phyloP scores from a whole-genome alignment of 2,888 invertebrate species.

The Cyrtodaria siliqua region DNA sequence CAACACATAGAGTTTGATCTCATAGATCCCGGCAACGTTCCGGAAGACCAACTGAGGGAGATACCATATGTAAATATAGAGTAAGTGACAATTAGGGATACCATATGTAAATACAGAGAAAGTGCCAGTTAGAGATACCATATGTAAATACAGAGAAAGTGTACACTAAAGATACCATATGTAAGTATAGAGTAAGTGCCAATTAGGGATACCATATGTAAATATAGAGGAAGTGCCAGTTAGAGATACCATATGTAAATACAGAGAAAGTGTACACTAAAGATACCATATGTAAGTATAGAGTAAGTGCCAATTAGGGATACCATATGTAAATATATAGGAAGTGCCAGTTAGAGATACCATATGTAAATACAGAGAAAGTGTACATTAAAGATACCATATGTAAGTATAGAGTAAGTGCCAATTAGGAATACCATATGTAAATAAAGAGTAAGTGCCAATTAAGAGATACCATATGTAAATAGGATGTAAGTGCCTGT shows the following conservation, averaged over 20 bases:
- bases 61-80: slow-evolving; percentile 83
- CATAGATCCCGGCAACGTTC: slow-evolving; percentile 79
- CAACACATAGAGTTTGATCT: slow-evolving; percentile 83
- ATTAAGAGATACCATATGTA: too few relatives aligned
- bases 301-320: slow-evolving; percentile 78
- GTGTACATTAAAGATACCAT: slow-evolving; percentile 77
- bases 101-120: neutral
- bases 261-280: slow-evolving; percentile 22
- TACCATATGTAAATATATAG: neutral
- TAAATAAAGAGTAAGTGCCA: too few relatives aligned
- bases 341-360: neutral
- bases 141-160: too few relatives aligned
- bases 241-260: too few relatives aligned
- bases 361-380: too few relatives aligned
- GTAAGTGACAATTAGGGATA: slow-evolving; percentile 73
- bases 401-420: slow-evolving; percentile 78
- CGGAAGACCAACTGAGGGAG: slow-evolving; percentile 81
- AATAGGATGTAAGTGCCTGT: too few relatives aligned
- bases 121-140: neutral
- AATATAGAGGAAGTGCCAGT: neutral
- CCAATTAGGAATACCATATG: too few relatives aligned
- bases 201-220: neutral
- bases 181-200: slow-evolving; percentile 83
- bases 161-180: slow-evolving; percentile 78
- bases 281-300: slow-evolving; percentile 83